Base-by-base conservation (phyloP, 2,888 invertebrate species). In the Germaria angustata region DNA sequence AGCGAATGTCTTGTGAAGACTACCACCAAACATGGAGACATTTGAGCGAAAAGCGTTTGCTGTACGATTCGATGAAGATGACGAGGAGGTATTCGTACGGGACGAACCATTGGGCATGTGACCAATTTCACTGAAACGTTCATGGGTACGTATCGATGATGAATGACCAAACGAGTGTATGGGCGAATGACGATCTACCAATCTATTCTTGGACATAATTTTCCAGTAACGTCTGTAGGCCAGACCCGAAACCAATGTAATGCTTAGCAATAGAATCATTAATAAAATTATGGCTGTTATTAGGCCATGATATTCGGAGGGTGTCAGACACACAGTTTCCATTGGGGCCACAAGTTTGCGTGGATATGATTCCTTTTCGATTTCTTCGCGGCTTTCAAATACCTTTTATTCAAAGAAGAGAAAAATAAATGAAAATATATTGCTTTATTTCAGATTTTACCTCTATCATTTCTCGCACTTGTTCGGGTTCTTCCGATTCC, bases 401-500 rank as follows among this genome's bases (percentile, higher is more conserved):
- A 97, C 96, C 96, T 96, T 68, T 0, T 24, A 36, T 7, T 22
- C 39, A 49, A 6, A 11, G n/a, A 9, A 36, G 7, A 1, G 6
- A 63, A 9, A 57, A 32, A 34, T 17, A 8, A 28, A 44, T 1
- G 28, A 41, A 55, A 28, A 32, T 32, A n/a, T 28, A 15, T 15
- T 22, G 15, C 9, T 11, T 49, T 49, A n/a, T n/a, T 28, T 0
- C 15, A 61, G 24, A 20, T 34, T 83, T 85, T 91, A 96, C 96
- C 93, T 96, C 96, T 85, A 97, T 96, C 95, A 97, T 96, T 92
- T 96, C 96, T 84, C 96, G 92, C 34, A 97, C 96, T 89, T 95
- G 96, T 89, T 97, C 96, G 13, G 94, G 94, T 71, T 91, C 90
- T 55, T 92, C 92, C 0, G 80, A 41, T 80, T 86, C 90, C 49